Evolutionary conservation across 1,140 invertebrate species (phyloP).

Genomic region (Neodiprion virginianus): DNA sequence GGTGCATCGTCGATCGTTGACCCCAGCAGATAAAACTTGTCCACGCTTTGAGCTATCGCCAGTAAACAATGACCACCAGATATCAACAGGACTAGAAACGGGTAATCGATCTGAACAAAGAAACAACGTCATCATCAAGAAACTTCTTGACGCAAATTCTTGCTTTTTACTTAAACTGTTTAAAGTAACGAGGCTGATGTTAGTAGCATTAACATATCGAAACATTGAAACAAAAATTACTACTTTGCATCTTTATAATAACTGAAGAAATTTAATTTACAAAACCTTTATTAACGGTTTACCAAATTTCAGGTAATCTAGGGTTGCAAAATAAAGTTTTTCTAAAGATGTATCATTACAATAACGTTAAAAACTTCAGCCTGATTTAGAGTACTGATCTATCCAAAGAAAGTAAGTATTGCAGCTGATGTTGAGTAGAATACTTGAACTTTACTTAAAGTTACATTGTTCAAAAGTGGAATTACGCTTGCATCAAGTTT

Average conservation of each 20-base stretch:
- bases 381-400: background rate
- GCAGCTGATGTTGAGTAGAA: constrained; percentile 17
- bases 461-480: constrained; percentile 19
- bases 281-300: too few species aligned
- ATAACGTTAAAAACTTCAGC: background rate
- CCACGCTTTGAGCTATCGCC: constrained; percentile 75
- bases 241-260: too few species aligned
- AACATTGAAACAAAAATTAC: too few species aligned
- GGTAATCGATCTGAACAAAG: constrained; percentile 76
- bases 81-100: constrained; percentile 87
- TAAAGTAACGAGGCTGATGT: background rate
- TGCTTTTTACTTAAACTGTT: constrained; percentile 12
- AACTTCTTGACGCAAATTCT: constrained; percentile 17
- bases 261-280: constrained; percentile 9
- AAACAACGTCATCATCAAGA: constrained; percentile 19
- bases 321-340: too few species aligned
- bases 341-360: background rate
- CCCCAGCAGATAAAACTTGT: constrained; percentile 83
- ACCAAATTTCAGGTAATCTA: too few species aligned
- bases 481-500: background rate
- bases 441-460: constrained; percentile 13
- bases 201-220: too few species aligned
- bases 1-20: constrained; percentile 84
- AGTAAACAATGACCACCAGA: constrained; percentile 93
- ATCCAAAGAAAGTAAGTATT: constrained; percentile 20